Percentiles rank a stretch among this genome's conserved stretches.
These are phyloP conservation scores for Lagria hirta DNA, from an alignment of 2,888 invertebrate species.

Conservation along the genomic window DNA sequence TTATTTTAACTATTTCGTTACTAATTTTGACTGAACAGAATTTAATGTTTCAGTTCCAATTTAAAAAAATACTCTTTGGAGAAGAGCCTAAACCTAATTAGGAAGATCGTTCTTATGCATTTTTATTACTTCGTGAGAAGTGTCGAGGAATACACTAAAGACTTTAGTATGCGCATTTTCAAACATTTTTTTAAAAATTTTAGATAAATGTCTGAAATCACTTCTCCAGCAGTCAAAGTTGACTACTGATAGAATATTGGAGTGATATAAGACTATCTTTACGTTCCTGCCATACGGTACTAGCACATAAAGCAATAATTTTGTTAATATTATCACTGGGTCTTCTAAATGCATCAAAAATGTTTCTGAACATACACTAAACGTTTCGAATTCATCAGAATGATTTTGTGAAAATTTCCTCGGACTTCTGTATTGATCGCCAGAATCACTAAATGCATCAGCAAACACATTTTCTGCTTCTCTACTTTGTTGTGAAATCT, in stretches of 20 bases:
- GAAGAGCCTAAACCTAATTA: conserved; percentile 90
- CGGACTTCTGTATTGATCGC: conserved; percentile 46
- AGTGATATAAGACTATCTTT: conserved; percentile 85
- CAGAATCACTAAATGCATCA: conserved; percentile 61
- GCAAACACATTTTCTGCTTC: conserved; percentile 85
- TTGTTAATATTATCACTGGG: conserved; percentile 81
- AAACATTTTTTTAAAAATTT: conserved; percentile 94
- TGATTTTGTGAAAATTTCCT: conserved; percentile 63
- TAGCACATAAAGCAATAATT: conserved; percentile 84
- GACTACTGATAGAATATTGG: conserved; percentile 72
- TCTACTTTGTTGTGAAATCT: conserved; percentile 80
- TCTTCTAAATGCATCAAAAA: conserved; percentile 81
- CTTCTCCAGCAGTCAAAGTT: conserved; percentile 68
- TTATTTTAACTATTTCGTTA: conserved; percentile 74
- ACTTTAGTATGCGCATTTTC: conserved; percentile 96
- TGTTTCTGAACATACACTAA: conserved; percentile 91
- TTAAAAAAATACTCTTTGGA: conserved; percentile 78
- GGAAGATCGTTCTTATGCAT: conserved; percentile 84
- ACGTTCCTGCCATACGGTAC: conserved; percentile 91
- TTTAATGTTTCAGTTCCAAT: conserved; percentile 81
- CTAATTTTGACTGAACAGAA: conserved; percentile 88
- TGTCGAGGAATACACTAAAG: conserved; percentile 90
- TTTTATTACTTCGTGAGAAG: conserved; percentile 84
- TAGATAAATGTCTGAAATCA: conserved; percentile 86
- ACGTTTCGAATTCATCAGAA: conserved; percentile 89